These are phyloP conservation scores for Andrena minutula DNA, from an alignment of 2,888 invertebrate genomes.

Conservation along the genomic window DNA sequence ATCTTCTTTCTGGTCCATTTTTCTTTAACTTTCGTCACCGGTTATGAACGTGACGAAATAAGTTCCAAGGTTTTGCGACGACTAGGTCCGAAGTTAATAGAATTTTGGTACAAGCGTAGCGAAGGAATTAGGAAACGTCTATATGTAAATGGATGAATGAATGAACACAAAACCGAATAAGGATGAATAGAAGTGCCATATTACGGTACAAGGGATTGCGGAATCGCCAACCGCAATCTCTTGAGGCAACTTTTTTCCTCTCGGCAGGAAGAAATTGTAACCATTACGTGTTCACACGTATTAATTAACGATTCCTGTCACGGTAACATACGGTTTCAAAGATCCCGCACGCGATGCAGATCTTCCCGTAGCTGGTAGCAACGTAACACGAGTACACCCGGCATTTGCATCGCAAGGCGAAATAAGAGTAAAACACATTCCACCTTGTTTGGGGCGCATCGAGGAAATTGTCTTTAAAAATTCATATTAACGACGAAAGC, in stretches of 20 bases:
- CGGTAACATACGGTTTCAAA: constrained; percentile 17
- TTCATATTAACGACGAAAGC: too few species aligned
- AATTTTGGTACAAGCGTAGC: background rate
- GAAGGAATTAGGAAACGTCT: background rate
- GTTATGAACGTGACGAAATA: background rate
- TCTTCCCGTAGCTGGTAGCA: constrained; percentile 22
- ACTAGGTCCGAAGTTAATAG: background rate
- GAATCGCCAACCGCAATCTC: constrained; percentile 20
- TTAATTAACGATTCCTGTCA: constrained; percentile 40
- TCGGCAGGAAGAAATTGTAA: constrained; percentile 26
- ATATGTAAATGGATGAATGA: constrained; percentile 17
- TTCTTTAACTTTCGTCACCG: too few species aligned
- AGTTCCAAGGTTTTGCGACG: background rate
- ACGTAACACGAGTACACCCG: background rate
- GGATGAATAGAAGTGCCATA: constrained; percentile 11
- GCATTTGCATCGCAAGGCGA: constrained; percentile 3
- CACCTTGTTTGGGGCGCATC: too few species aligned
- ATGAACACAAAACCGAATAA: constrained; percentile 18
- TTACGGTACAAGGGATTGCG: constrained; percentile 1
- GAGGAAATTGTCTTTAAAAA: too few species aligned
- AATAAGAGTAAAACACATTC: background rate
- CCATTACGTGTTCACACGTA: constrained; percentile 23
- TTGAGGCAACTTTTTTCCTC: constrained; percentile 14
- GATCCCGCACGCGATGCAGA: constrained; percentile 17
- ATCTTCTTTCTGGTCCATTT: too few species aligned